These are phyloP conservation scores for Drepana arcuata DNA, from an alignment of 1,140 invertebrate genomes.

Conservation along the genomic window DNA sequence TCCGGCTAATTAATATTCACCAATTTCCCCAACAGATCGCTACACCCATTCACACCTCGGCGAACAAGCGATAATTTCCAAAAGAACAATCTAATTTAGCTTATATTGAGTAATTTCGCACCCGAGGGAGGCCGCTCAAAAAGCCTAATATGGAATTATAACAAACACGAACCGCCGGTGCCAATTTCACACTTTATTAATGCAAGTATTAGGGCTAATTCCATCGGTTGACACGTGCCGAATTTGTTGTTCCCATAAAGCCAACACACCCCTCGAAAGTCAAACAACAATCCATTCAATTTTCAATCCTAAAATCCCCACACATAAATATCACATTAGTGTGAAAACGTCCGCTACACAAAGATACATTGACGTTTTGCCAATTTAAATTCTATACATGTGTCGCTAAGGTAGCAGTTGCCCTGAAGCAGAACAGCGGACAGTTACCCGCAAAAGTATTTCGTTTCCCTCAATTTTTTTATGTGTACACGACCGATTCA, in stretches of 20 bases:
- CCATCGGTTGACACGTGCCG: conserved; percentile 63
- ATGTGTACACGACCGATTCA: conserved; percentile 41
- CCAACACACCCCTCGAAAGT: conserved; percentile 18
- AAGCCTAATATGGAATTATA: conserved; percentile 61
- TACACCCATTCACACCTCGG: no score
- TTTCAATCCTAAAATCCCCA: conserved; percentile 21
- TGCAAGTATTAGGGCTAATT: conserved; percentile 69
- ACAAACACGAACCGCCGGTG: conserved; percentile 54
- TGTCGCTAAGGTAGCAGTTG: conserved; percentile 26
- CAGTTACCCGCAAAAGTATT: conserved; percentile 25
- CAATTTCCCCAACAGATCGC: no score
- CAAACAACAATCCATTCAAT: conserved; percentile 24
- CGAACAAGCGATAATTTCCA: conserved; percentile 7
- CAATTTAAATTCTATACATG: no score
- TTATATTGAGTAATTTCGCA: conserved; percentile 1
- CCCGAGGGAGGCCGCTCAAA: conserved; percentile 26
- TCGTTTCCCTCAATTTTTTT: conserved; percentile 50
- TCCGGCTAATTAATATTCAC: no score
- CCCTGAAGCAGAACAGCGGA: conserved; percentile 7
- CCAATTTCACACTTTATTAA: conserved; percentile 72
- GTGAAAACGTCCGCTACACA: conserved; percentile 4
- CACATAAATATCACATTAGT: conserved; percentile 17
- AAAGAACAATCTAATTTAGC: conserved; percentile 29
- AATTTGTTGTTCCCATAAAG: conserved; percentile 65
- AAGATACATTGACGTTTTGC: no score